Base-by-base conservation (phyloP, 2,888 invertebrate species). In the Eupithecia centaureata region DNA sequence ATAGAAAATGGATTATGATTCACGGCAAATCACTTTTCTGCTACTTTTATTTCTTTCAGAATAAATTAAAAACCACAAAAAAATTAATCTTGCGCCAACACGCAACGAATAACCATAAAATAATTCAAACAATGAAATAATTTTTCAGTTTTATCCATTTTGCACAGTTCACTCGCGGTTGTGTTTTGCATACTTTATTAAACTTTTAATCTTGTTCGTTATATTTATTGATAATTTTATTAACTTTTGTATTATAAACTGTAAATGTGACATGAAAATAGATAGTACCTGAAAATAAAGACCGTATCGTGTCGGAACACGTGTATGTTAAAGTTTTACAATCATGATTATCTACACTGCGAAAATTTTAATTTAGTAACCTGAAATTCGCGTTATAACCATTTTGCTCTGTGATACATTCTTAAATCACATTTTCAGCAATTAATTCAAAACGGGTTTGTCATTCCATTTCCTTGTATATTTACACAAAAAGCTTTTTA, bases 141-240 rank as follows among this genome's bases (percentile, higher is more conserved):
- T 52, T 13, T 15, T 15, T 13, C 27, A 30, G 8, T 30, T 65
- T 57, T 54, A 54, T 63, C 15, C 15, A 0, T 25, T 59, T 61
- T 79, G 78, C 80, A 83, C 70, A 81, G 89, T 90, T 90, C 88
- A 91, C 90, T 92, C 89, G 81, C 81, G 91, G 91, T 91, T 92
- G 91, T 91, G 91, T 86, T 90, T 64, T 61, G 27, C 60, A 67
- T 64, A 65, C 68, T 67, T 52, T 72, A 68, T 66, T 42, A 65
- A 58, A 32, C 51, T 60, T 59, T 63, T 58, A 52, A 64, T 71
- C 63, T 62, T 64, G 64, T 70, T 75, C 56, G 61, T 70, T 71
- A 65, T 72, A 70, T 65, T 70, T 68, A 62, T 63, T 60, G 15
- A 61, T 57, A 65, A 22, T 59, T 65, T 66, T 57, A 52, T 35